Conservation (phyloP, 1,140 invertebrate species). For the Notospermus geniculatus region DNA sequence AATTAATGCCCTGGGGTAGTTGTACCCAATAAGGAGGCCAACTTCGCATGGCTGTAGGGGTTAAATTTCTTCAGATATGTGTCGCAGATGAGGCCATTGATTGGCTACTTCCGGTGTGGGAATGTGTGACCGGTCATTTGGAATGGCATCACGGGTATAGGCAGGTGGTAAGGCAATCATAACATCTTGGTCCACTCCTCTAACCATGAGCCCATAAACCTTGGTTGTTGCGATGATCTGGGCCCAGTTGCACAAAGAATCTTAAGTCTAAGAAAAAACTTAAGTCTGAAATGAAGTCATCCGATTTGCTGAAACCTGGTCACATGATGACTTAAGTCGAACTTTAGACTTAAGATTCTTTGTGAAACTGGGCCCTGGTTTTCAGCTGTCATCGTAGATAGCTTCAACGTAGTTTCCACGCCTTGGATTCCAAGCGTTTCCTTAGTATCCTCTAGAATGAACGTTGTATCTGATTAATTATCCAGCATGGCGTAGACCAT, state of each 20-base stretch:
- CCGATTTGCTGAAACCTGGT: too few species aligned
- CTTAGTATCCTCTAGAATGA: conserved; percentile 18
- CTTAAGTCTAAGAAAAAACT: too few species aligned
- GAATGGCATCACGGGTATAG: too few species aligned
- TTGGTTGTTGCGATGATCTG: conserved; percentile 14
- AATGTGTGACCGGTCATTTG: too few species aligned
- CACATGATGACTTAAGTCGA: too few species aligned
- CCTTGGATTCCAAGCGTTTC: conserved; percentile 1
- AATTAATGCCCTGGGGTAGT: not conserved
- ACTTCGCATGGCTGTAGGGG: not conserved
- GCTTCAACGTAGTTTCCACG: conserved; percentile 10
- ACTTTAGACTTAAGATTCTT: too few species aligned
- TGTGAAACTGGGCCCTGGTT: too few species aligned
- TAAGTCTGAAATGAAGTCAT: too few species aligned
- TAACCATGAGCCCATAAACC: conserved; percentile 10
- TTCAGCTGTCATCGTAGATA: conserved; percentile 18
- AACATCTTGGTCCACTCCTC: too few species aligned
- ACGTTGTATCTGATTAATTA: conserved; percentile 24
- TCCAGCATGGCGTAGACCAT: conserved; percentile 25
- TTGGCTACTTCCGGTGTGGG: too few species aligned
- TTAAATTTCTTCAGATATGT: not conserved
- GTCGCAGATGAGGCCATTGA: conserved; percentile 15
- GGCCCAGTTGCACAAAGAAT: too few species aligned
- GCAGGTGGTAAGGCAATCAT: too few species aligned
- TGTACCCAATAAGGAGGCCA: conserved; percentile 5